Conservation (phyloP, 23 tunicate genomes). For the Corella eumyota region DNA sequence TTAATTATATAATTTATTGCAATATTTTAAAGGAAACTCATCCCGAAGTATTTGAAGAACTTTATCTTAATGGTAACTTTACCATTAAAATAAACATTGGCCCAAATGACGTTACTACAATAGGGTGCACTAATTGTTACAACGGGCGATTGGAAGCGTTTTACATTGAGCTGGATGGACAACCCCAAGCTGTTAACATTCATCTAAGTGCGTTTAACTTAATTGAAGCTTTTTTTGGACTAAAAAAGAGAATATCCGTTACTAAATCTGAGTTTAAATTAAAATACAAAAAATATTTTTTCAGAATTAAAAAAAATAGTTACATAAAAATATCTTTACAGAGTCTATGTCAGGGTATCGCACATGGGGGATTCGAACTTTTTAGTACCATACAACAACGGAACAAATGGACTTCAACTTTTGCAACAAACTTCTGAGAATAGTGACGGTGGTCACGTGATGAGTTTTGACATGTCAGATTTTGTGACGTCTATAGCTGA, state of each 20-base stretch:
- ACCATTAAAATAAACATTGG: constrained; percentile 5
- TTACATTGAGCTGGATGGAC: constrained; percentile 20
- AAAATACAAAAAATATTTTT: too few species aligned
- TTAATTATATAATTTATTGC: too few species aligned
- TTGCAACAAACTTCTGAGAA: constrained; percentile 27
- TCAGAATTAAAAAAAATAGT: too few species aligned
- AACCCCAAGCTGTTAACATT: constrained; percentile 4
- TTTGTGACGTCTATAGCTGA: constrained; percentile 20
- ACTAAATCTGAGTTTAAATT: too few species aligned
- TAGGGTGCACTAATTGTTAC: constrained; percentile 19
- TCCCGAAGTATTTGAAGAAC: constrained; percentile 10
- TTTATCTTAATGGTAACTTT: constrained; percentile 17
- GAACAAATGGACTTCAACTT: not conserved
- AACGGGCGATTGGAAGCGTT: constrained; percentile 22
- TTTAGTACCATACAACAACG: constrained; percentile 7
- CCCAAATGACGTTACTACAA: constrained; percentile 13
- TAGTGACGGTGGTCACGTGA: constrained; percentile 27
- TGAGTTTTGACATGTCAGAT: constrained; percentile 15
- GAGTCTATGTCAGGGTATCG: constrained; percentile 14
- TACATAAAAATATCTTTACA: too few species aligned
- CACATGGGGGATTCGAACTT: constrained; percentile 34
- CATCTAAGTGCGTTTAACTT: too few species aligned
- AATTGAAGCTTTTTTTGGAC: too few species aligned
- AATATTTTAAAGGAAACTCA: too few species aligned
- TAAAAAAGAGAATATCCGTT: too few species aligned